Conservation (phyloP, 1,140 invertebrate species). For the Listronotus bonariensis region DNA sequence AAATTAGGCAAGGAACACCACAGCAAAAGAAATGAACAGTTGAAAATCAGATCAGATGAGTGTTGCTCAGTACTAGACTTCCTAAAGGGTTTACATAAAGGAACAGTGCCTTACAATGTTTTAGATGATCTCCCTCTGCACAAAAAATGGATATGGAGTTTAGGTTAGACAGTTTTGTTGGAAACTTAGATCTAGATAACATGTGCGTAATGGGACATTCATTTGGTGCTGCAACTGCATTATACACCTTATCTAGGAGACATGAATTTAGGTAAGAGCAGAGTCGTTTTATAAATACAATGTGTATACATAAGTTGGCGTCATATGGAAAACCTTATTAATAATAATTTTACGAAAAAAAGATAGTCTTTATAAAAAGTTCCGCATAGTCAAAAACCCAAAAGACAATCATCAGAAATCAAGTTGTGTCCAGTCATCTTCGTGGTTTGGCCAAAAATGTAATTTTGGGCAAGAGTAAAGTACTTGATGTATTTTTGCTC, state of each 20-base stretch:
- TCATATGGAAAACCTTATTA: too few species aligned
- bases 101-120: constrained; percentile 61
- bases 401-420: too few species aligned
- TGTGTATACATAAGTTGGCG: too few species aligned
- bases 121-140: constrained; percentile 52
- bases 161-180: constrained; percentile 55
- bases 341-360: too few species aligned
- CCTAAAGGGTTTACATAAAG: constrained; percentile 62
- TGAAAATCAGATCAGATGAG: constrained; percentile 57
- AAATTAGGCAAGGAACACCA: constrained; percentile 53
- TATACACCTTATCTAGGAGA: constrained; percentile 62
- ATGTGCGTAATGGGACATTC: constrained; percentile 68
- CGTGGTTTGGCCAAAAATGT: too few species aligned
- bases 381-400: too few species aligned
- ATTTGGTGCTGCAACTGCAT: constrained; percentile 68
- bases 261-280: constrained; percentile 63
- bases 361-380: too few species aligned
- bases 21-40: constrained; percentile 52
- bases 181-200: constrained; percentile 61
- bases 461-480: too few species aligned
- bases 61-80: constrained; percentile 61
- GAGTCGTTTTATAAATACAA: too few species aligned
- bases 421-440: too few species aligned
- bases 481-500: too few species aligned
- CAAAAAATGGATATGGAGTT: constrained; percentile 33